A percentile compares a stretch with the other conserved stretches of the same genome.
These are phyloP conservation scores for Karalla daura DNA, from an alignment of 2,797 vertebrate species.

Conservation along the genomic window DNA sequence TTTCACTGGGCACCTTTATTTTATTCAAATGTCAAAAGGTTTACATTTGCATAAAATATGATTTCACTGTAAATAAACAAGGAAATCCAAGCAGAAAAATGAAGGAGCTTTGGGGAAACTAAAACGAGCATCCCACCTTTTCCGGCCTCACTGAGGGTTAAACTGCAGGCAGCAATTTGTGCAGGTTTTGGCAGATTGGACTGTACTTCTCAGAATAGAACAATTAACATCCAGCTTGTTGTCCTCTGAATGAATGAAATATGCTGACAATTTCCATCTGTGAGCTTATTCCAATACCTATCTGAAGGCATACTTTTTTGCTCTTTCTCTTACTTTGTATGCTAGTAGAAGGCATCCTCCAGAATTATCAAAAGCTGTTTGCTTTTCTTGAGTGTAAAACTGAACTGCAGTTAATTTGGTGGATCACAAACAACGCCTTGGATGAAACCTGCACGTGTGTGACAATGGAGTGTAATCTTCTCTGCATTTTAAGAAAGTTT, in stretches of 20 bases:
- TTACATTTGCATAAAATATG: constrained; percentile 21
- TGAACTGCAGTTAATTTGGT: background rate
- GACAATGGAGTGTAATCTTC: background rate
- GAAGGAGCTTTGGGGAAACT: constrained; percentile 25
- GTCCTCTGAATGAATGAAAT: background rate
- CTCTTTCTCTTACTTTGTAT: background rate
- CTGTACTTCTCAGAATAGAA: constrained; percentile 26
- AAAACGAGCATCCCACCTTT: constrained; percentile 37
- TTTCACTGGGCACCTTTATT: background rate
- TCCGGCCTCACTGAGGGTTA: constrained; percentile 37
- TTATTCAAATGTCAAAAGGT: constrained; percentile 6
- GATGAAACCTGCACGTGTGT: background rate
- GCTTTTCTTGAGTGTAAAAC: background rate
- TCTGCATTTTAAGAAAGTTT: background rate
- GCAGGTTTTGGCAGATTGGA: constrained; percentile 10
- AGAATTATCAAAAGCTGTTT: no score
- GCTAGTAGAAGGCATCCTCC: no score
- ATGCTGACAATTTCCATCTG: background rate
- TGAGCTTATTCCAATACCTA: background rate
- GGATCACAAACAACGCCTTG: background rate
- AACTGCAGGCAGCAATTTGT: constrained; percentile 24
- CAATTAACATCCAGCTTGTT: constrained; percentile 15
- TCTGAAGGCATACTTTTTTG: background rate
- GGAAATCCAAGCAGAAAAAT: constrained; percentile 17
- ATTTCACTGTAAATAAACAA: constrained; percentile 38